phyloP scores from a whole-genome alignment of 2,113 vertebrate species.

The Burhinus bistriatus region DNA sequence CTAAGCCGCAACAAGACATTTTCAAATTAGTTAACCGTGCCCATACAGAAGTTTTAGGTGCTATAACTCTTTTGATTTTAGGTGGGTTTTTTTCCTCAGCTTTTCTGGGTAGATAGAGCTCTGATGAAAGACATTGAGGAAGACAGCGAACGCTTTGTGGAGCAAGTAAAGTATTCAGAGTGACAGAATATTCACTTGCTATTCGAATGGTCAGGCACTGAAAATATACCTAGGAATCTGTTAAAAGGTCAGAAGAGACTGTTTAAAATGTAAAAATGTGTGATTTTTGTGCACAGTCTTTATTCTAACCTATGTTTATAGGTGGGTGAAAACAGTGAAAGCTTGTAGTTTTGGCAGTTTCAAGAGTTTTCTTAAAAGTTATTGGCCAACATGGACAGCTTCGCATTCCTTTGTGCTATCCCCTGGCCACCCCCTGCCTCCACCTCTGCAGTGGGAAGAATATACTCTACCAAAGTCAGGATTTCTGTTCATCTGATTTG shows the following conservation, averaged over 20 bases:
- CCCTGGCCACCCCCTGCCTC: not conserved
- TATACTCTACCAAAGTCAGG: not conserved
- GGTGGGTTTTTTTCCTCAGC: not conserved
- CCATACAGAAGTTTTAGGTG: not conserved
- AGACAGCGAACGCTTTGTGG: not conserved
- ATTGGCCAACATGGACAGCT: not conserved
- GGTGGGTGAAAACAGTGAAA: not conserved
- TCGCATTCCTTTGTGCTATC: not conserved
- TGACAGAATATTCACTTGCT: not conserved
- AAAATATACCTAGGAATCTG: not conserved
- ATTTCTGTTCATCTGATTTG: not conserved
- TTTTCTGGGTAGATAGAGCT: not conserved
- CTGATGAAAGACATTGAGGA: not conserved
- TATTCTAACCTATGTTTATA: not conserved
- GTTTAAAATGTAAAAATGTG: not conserved
- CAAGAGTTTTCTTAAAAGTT: slow-evolving; percentile 15
- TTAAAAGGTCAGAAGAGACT: slow-evolving; percentile 12
- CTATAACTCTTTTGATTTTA: not conserved
- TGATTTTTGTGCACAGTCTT: not conserved
- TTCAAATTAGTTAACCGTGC: not conserved
- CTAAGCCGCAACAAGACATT: not conserved
- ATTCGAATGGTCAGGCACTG: not conserved
- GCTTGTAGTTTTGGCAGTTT: slow-evolving; percentile 22
- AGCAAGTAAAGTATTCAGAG: not conserved
- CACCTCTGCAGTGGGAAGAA: not conserved